Percentiles rank a stretch among this genome's conserved stretches.
Conservation (phyloP, 2,113 vertebrate genomes). For the Abramis brama region DNA sequence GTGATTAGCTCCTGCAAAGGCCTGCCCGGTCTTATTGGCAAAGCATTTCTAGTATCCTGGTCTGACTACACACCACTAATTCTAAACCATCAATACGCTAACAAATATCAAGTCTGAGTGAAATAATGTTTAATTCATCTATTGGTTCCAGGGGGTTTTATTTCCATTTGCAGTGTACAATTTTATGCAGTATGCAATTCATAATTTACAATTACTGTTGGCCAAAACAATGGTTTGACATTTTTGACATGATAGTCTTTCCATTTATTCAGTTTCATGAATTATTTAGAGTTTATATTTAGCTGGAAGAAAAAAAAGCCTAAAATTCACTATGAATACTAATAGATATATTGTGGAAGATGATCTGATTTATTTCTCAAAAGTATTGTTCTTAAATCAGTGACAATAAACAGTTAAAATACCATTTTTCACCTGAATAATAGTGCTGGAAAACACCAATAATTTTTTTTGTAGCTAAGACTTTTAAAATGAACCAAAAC, state of each 20-base stretch:
- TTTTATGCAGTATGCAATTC: not conserved
- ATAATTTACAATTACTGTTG: not conserved
- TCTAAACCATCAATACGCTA: not conserved
- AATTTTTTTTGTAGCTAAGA: not conserved
- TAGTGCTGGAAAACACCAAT: not conserved
- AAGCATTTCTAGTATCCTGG: conserved; percentile 5
- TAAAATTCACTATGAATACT: not conserved
- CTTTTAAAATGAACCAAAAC: not conserved
- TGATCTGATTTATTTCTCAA: not conserved
- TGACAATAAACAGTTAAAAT: not conserved
- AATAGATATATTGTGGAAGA: not conserved
- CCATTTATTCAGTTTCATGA: not conserved
- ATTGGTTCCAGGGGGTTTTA: too few relatives aligned
- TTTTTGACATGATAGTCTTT: not conserved
- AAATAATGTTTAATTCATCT: not conserved
- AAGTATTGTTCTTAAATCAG: not conserved
- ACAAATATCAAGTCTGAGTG: not conserved
- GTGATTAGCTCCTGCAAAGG: conserved; percentile 19
- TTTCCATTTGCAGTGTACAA: not conserved
- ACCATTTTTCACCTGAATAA: not conserved
- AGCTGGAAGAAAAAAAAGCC: not conserved
- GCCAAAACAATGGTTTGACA: not conserved
- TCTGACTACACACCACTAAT: not conserved
- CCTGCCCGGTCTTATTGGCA: conserved; percentile 17
- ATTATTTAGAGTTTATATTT: not conserved